Evolutionary conservation across 2,113 vertebrate species (phyloP).

Genomic region (Festucalex cinctus): DNA sequence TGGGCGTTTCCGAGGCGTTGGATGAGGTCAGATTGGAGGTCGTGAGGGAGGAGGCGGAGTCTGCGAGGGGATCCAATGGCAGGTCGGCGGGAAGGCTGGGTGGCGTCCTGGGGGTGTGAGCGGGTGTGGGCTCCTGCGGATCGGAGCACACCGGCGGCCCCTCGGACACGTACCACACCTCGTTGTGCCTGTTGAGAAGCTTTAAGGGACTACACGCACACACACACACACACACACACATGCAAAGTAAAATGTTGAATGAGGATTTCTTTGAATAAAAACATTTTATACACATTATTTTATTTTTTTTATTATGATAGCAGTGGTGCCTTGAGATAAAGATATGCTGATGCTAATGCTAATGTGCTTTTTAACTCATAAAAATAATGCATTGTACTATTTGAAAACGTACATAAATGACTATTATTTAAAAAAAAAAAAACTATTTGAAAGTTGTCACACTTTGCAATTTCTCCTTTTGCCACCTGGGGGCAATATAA

Average conservation of each 20-base stretch:
- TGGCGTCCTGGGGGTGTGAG: slow-evolving; percentile 29
- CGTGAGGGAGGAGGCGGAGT: neutral
- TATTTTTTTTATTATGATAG: too few species aligned
- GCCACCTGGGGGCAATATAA: too few species aligned
- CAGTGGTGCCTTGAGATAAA: too few species aligned
- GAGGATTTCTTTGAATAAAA: neutral
- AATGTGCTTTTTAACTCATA: too few species aligned
- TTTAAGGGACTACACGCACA: slow-evolving; percentile 68
- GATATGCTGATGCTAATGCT: too few species aligned
- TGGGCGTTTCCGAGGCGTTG: slow-evolving; percentile 22
- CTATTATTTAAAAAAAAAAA: too few species aligned
- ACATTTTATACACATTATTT: too few species aligned
- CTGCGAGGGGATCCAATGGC: neutral
- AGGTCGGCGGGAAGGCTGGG: slow-evolving; percentile 6
- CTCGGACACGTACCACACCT: slow-evolving; percentile 75
- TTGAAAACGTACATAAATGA: too few species aligned
- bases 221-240: slow-evolving; percentile 31
- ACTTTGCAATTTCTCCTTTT: too few species aligned
- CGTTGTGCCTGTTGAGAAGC: slow-evolving; percentile 75
- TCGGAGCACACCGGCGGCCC: slow-evolving; percentile 60
- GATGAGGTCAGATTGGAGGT: neutral
- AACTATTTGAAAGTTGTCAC: too few species aligned
- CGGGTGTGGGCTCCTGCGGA: slow-evolving; percentile 49
- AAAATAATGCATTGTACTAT: too few species aligned
- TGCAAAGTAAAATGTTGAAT: neutral